Base-by-base conservation (phyloP, 2,113 vertebrate species). In the Columba janthina region DNA sequence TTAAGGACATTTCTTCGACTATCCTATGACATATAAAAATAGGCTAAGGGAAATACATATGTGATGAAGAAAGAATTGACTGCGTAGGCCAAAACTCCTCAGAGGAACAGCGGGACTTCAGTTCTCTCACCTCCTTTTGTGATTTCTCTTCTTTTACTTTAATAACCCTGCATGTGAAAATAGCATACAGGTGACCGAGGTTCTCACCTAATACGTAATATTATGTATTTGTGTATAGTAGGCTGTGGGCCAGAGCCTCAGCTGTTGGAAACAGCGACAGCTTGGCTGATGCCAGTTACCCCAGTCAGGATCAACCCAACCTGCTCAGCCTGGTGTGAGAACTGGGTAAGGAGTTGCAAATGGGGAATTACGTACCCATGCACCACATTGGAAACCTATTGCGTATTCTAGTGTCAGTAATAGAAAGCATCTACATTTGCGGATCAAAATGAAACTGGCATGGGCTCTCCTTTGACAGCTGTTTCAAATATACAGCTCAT, bases 31-130 rank as follows among this genome's bases (percentile, higher is more conserved):
- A 96, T 89, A 91, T 91, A 98, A 98, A 98, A 98, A 98, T 97
- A 98, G 96, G 95, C 92, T 34, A 78, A 96, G 98, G 97, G 98
- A 98, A 97, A 97, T 98, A 97, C 97, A 98, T 97, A 97, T 97
- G 98, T 98, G 98, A 98, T 98, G 98, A 97, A 98, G 97, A 98
- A 97, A 98, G 96, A 98, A 98, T 98, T 95, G 98, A 96, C 97
- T 98, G 64, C 93, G 97, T 95, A 96, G 95, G 81, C 96, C 94
- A 91, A 97, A 97, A 98, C 97, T 98, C 42, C 6, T 62, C 76
- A 65, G 85, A 92, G 75, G 61, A 92, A 81, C 76, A 72, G 69
- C 1, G 0, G 82, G 80, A 86, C 57, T 90, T 89, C 13, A 88
- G 58, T 91, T 73, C 67, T 84, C 38, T 93, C 85, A 81, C 53